Conservation (phyloP, 1,140 invertebrate species). For the Copidosoma floridanum region DNA sequence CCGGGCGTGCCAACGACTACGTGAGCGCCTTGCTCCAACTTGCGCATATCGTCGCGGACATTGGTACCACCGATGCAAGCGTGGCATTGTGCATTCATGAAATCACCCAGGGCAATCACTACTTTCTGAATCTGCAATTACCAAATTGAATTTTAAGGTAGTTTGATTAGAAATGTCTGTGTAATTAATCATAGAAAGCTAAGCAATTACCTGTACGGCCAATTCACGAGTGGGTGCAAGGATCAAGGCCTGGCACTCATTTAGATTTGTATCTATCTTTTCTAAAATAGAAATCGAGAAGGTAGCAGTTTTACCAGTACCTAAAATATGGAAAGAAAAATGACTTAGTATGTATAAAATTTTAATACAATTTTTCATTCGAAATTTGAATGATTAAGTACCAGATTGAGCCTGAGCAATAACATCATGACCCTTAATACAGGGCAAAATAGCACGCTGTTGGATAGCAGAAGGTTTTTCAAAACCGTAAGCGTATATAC, state of each 20-base stretch:
- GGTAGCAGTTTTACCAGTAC: conserved; percentile 99
- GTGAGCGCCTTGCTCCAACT: conserved; percentile 89
- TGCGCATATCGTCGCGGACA: conserved; percentile 93
- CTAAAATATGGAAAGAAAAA: conserved; percentile 45
- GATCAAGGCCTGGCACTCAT: conserved; percentile 95
- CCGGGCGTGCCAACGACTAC: conserved; percentile 99
- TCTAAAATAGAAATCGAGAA: conserved; percentile 99
- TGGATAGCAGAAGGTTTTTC: conserved; percentile 99
- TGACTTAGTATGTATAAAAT: no score
- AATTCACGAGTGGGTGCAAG: conserved; percentile 97
- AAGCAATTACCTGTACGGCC: conserved; percentile 80
- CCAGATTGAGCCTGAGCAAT: conserved; percentile 98
- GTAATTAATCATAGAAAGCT: neutral
- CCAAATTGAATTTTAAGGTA: neutral
- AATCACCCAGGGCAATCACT: conserved; percentile 96
- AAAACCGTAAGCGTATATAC: conserved; percentile 99
- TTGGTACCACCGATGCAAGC: conserved; percentile 99
- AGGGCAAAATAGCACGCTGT: conserved; percentile 97
- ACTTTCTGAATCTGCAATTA: conserved; percentile 79
- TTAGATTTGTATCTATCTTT: conserved; percentile 86
- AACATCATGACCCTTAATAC: conserved; percentile 93
- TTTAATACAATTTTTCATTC: neutral
- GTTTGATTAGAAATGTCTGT: conserved; percentile 25
- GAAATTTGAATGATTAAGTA: no score
- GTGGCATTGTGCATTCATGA: conserved; percentile 95